phyloP scores from a whole-genome alignment of 2,797 vertebrate species.

The Hemibagrus guttatus region DNA sequence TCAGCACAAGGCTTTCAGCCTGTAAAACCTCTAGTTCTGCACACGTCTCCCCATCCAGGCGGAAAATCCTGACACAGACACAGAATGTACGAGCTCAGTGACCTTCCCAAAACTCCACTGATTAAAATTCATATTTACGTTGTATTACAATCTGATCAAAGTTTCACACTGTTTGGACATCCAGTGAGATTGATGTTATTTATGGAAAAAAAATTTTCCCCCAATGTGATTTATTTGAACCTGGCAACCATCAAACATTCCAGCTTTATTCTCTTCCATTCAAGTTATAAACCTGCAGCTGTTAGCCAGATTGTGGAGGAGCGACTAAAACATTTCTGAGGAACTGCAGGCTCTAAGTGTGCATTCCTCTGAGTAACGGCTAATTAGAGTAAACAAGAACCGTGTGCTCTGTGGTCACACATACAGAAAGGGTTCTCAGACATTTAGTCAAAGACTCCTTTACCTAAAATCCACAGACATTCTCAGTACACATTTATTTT shows the following conservation, averaged over 20 bases:
- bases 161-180: neutral
- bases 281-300: conserved; percentile 36
- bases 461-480: neutral
- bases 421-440: neutral
- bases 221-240: conserved; percentile 38
- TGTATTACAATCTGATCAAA: neutral
- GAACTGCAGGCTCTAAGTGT: conserved; percentile 19
- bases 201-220: conserved; percentile 20
- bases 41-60: conserved; percentile 21
- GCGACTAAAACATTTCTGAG: conserved; percentile 45
- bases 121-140: conserved; percentile 12
- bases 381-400: conserved; percentile 17
- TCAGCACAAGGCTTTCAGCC: conserved; percentile 60
- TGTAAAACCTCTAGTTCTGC: conserved; percentile 49
- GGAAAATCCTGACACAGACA: neutral
- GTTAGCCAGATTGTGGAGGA: conserved; percentile 37
- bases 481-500: neutral
- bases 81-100: conserved; percentile 5
- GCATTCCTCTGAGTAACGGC: conserved; percentile 23
- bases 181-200: neutral
- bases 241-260: conserved; percentile 48
- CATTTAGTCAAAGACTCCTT: neutral
- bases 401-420: neutral
- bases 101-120: neutral
- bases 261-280: conserved; percentile 42